Evolutionary conservation across 2,888 invertebrate genomes (phyloP).

Genomic region (Danaus chrysippus): DNA sequence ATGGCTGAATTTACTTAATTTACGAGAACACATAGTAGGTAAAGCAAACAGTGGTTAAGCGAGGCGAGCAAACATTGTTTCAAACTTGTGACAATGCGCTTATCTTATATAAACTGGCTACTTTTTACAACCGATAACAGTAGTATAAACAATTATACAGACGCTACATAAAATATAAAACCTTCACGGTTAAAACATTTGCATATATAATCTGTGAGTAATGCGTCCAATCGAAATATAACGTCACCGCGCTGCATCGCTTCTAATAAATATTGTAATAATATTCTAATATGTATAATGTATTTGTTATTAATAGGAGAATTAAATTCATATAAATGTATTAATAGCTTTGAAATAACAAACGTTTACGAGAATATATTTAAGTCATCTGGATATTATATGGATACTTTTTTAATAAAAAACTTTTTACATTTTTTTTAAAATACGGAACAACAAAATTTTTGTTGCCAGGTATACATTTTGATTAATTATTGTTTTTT

Average conservation of each 20-base stretch:
- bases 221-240: slow-evolving; percentile 8
- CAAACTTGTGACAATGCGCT: slow-evolving; percentile 35
- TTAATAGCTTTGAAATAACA: too few species aligned
- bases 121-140: slow-evolving; percentile 40
- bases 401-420: too few species aligned
- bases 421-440: too few species aligned
- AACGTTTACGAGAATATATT: too few species aligned
- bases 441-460: too few species aligned
- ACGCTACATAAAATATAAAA: slow-evolving; percentile 28
- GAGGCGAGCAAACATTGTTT: slow-evolving; percentile 35
- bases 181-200: slow-evolving; percentile 25
- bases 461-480: too few species aligned
- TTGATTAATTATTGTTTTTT: too few species aligned
- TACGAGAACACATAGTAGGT: not conserved
- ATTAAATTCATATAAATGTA: too few species aligned
- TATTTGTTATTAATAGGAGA: not conserved
- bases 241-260: not conserved
- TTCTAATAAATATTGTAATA: not conserved
- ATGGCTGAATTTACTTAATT: not conserved
- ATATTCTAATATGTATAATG: not conserved
- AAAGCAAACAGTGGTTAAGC: not conserved
- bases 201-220: slow-evolving; percentile 18
- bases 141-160: slow-evolving; percentile 31
- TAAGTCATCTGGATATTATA: too few species aligned
- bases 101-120: slow-evolving; percentile 35